A percentile compares a stretch with the other conserved stretches of the same genome.
Evolutionary conservation across 1,140 invertebrate genomes (phyloP).

Genomic region (Odontomachus brunneus): DNA sequence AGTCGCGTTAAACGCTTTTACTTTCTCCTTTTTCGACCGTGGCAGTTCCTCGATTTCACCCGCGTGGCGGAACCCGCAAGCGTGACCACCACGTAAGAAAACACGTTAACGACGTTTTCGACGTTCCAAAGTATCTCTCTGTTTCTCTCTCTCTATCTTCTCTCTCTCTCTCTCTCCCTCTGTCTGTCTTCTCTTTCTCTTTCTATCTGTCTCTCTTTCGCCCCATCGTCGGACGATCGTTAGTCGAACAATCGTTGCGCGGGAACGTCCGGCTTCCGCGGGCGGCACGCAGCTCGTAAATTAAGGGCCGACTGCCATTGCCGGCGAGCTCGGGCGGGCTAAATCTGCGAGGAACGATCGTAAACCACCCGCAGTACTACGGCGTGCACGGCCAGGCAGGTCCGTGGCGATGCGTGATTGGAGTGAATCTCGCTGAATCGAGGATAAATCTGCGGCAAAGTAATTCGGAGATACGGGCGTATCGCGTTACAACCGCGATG

Average conservation of each 20-base stretch:
- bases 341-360: conserved; percentile 74
- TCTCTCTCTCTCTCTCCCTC: conserved; percentile 29
- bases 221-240: conserved; percentile 45
- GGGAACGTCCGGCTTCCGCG: conserved; percentile 31
- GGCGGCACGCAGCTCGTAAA: conserved; percentile 72
- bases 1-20: conserved; percentile 54
- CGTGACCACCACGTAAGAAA: conserved; percentile 48
- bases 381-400: conserved; percentile 41
- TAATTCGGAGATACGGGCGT: conserved; percentile 50
- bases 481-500: conserved; percentile 44
- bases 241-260: conserved; percentile 47
- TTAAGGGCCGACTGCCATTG: conserved; percentile 71
- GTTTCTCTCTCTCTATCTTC: conserved; percentile 3
- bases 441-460: conserved; percentile 72
- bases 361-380: conserved; percentile 56
- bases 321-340: conserved; percentile 60
- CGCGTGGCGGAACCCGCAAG: background rate
- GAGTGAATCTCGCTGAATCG: conserved; percentile 74
- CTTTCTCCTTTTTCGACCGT: background rate
- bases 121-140: conserved; percentile 37
- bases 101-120: conserved; percentile 61
- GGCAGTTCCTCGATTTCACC: conserved; percentile 43
- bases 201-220: background rate
- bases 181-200: no score
- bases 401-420: conserved; percentile 66